Evolutionary conservation across 2,797 vertebrate species (phyloP), one percentile per base, ranked within the genome.

Genomic region (Pristis pectinata): DNA sequence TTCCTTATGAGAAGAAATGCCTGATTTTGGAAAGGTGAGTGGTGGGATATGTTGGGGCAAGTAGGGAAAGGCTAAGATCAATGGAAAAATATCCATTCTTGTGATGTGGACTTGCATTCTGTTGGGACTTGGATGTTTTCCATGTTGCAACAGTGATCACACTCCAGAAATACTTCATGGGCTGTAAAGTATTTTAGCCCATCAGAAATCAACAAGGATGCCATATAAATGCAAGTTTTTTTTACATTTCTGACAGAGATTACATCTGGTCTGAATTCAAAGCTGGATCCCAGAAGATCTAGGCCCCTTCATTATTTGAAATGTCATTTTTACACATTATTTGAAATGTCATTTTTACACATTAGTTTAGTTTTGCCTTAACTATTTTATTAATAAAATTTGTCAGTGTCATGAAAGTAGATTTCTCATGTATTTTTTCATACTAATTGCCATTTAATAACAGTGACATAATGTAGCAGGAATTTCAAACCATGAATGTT

Each of bases 341-440:
- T n/a, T n/a, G n/a, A n/a, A n/a, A n/a, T n/a, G n/a, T n/a, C n/a
- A n/a, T n/a, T n/a, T 44, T 44, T 83, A 27, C 9, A 3, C 27
- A 53, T 83, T 44, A 53, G 82, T 83, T 83, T 53, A 83, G 83
- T 53, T 53, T 53, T 22, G 49, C 30, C 82, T 53, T 37, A 87
- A 91, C 61, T 91, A 30, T 30, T 91, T 59, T 61, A 91, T n/a
- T 61, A 17, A n/a, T 64, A 91, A 91, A 19, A 61, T 91, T n/a
- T n/a, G 13, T 64, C 34, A 61, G 9, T 91, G 87, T 34, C 59
- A 22, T 15, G 83, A n/a, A 87, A 87, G 87, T 15, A 5, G 83
- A 87, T 17, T 91, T 41, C n/a, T 91, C 59, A 64, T n/a, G 22
- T 59, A 59, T 53, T n/a, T 87, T 87, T 53, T 87, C 83, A 87